Evolutionary conservation across 1,140 invertebrate genomes (phyloP).

Genomic region (Sarcophaga peregrina): DNA sequence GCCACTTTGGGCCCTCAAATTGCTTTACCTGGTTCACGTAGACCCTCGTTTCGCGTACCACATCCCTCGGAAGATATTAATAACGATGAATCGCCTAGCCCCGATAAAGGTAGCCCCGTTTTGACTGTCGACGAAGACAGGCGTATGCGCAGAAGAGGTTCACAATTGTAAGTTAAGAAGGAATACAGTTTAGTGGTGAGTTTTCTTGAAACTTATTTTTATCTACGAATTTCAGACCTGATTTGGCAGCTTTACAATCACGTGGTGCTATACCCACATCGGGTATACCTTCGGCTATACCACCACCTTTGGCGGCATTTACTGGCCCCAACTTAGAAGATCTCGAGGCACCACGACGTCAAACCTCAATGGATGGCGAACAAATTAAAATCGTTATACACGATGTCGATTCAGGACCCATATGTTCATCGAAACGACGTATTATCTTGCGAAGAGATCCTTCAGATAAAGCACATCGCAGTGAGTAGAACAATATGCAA

Average conservation of each 20-base stretch:
- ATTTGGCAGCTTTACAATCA: constrained; percentile 77
- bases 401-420: constrained; percentile 82
- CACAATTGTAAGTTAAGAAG: constrained; percentile 77
- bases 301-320: constrained; percentile 69
- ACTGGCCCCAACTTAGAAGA: constrained; percentile 70
- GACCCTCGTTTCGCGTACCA: constrained; percentile 76
- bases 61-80: constrained; percentile 69
- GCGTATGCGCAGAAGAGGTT: constrained; percentile 77
- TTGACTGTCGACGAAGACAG: constrained; percentile 78
- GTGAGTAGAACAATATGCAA: constrained; percentile 70
- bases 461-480: constrained; percentile 85
- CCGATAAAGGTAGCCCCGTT: constrained; percentile 67
- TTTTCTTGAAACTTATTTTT: neutral
- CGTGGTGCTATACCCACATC: constrained; percentile 67
- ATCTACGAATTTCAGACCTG: constrained; percentile 71
- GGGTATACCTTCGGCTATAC: constrained; percentile 68
- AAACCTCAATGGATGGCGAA: constrained; percentile 88
- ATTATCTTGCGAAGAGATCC: constrained; percentile 82
- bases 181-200: neutral
- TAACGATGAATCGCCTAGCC: constrained; percentile 69
- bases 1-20: constrained; percentile 60
- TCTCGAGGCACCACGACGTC: constrained; percentile 73
- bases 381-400: constrained; percentile 93
- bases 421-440: constrained; percentile 76
- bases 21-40: constrained; percentile 67